These are phyloP conservation scores for Arizona elegans DNA, from an alignment of 2,113 vertebrate species.

Conservation along the genomic window DNA sequence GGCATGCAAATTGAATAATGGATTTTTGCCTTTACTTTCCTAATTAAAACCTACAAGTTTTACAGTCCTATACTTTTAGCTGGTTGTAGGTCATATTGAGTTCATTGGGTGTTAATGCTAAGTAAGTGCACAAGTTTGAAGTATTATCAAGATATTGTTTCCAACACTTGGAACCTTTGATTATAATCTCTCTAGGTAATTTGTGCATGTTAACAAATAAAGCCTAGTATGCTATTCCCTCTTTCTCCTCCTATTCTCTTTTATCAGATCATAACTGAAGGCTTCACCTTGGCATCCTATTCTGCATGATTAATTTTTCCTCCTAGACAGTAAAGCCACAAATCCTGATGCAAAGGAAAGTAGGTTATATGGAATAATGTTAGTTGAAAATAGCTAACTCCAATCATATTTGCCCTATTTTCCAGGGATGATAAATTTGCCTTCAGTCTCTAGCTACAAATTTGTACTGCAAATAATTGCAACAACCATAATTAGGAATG, in stretches of 20 bases:
- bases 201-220: background rate
- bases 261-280: background rate
- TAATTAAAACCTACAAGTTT: constrained; percentile 54
- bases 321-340: background rate
- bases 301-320: background rate
- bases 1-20: background rate
- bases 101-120: background rate
- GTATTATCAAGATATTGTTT: background rate
- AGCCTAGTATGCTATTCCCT: background rate
- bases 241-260: background rate
- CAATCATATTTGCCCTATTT: background rate
- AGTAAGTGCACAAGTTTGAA: constrained; percentile 4
- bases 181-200: background rate
- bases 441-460: background rate
- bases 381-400: background rate
- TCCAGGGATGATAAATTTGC: background rate
- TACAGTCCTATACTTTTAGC: background rate
- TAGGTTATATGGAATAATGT: background rate
- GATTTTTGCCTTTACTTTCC: constrained; percentile 47
- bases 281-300: background rate
- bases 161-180: background rate
- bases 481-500: background rate
- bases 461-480: background rate
- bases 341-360: background rate
- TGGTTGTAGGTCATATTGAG: background rate